Conservation (phyloP, 2,888 invertebrate genomes). For the Eupithecia insigniata region DNA sequence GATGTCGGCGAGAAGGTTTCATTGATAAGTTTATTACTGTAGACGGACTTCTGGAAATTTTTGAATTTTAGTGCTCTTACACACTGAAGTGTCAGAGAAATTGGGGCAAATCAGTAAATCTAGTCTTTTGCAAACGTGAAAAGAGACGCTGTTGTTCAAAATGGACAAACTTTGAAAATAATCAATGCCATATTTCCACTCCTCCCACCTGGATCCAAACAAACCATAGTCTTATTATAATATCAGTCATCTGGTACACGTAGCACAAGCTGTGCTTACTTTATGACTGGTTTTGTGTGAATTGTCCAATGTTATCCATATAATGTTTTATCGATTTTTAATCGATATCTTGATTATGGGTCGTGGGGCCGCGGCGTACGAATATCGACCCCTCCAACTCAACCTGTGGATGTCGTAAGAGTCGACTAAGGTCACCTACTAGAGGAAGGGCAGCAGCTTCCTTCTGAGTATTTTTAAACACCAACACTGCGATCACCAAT, state of each 20-base stretch:
- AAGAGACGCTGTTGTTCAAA: background rate
- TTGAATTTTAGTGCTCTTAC: slow-evolving; percentile 5
- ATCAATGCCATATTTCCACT: background rate
- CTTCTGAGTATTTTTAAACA: too few species aligned
- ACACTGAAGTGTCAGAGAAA: background rate
- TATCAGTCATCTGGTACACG: too few species aligned
- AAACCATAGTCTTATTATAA: background rate
- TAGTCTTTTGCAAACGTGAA: background rate
- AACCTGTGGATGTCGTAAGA: too few species aligned
- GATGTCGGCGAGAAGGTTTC: slow-evolving; percentile 23
- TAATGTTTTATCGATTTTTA: too few species aligned
- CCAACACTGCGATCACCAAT: too few species aligned
- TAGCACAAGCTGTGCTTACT: background rate
- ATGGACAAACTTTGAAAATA: background rate
- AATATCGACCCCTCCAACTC: too few species aligned
- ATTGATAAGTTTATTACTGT: slow-evolving; percentile 29
- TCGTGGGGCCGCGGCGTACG: too few species aligned
- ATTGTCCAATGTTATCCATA: background rate
- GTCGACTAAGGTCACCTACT: too few species aligned
- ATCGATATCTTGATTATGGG: too few species aligned
- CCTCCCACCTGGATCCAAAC: background rate
- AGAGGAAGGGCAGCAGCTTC: too few species aligned
- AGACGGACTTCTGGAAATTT: slow-evolving; percentile 18
- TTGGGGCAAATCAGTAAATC: background rate
- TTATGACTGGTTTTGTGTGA: background rate